Percentiles rank a stretch among this genome's conserved stretches.
Evolutionary conservation across 2,797 vertebrate genomes (phyloP).

Genomic region (Lithobates pipiens): DNA sequence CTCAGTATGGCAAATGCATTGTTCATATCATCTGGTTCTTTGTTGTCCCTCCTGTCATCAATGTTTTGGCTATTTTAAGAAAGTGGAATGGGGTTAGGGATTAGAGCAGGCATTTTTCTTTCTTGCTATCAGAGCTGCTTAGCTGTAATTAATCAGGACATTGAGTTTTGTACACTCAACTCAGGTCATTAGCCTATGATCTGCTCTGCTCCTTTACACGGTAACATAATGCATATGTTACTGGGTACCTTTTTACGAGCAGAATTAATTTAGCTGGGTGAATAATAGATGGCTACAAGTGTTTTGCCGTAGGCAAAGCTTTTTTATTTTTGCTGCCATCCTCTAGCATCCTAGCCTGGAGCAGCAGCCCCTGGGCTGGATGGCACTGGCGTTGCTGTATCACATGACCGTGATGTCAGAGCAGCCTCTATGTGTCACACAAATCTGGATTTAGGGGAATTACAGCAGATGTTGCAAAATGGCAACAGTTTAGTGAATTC

Average conservation of each 20-base stretch:
- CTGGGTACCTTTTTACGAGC: constrained; percentile 80
- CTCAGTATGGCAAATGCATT: constrained; percentile 37
- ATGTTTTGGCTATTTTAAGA: constrained; percentile 84
- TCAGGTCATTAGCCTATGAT: constrained; percentile 85
- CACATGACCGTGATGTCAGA: constrained; percentile 84
- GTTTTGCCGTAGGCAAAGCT: constrained; percentile 82
- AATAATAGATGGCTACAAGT: constrained; percentile 84
- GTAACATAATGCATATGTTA: constrained; percentile 82
- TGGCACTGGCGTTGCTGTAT: constrained; percentile 78
- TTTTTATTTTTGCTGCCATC: constrained; percentile 67
- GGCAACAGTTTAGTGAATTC: constrained; percentile 84
- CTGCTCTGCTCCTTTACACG: constrained; percentile 75
- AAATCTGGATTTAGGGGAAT: constrained; percentile 87
- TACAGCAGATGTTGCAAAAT: constrained; percentile 87
- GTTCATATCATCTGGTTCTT: constrained; percentile 70
- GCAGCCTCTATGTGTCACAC: constrained; percentile 80
- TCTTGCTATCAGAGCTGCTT: constrained; percentile 83
- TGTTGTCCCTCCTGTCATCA: constrained; percentile 78
- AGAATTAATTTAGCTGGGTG: constrained; percentile 83
- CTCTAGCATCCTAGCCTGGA: constrained; percentile 77
- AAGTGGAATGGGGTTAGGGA: constrained; percentile 83
- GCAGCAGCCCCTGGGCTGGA: constrained; percentile 77
- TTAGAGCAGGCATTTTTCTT: constrained; percentile 80
- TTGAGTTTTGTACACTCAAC: constrained; percentile 81
- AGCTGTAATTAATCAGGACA: constrained; percentile 86